Percentiles rank a stretch among this genome's conserved stretches.
These are phyloP conservation scores for Phytoseiulus persimilis DNA, from an alignment of 2,888 invertebrate genomes.

Conservation along the genomic window DNA sequence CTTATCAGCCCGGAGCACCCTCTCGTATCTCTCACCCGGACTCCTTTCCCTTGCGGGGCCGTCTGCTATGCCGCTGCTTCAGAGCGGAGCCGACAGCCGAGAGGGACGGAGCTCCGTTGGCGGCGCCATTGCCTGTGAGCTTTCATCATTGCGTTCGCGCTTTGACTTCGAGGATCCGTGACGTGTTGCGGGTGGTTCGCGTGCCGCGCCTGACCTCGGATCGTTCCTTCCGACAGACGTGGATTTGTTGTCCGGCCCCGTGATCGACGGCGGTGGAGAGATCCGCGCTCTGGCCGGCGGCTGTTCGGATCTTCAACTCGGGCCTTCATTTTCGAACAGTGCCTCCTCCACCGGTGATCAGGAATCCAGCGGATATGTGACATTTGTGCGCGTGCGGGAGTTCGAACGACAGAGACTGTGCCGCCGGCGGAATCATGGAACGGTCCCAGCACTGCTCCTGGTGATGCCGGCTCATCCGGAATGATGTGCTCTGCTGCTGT, in stretches of 20 bases:
- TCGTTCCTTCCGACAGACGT: no score
- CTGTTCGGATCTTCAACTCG: no score
- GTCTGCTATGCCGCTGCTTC: not conserved
- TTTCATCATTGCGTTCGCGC: not conserved
- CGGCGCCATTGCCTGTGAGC: not conserved
- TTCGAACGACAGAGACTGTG: no score
- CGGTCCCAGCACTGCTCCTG: not conserved
- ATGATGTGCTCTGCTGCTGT: constrained; percentile 16
- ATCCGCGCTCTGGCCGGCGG: no score
- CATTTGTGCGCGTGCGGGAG: no score
- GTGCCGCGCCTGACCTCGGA: no score
- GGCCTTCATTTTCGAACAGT: no score
- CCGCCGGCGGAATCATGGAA: not conserved
- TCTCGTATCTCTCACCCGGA: not conserved
- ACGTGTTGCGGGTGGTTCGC: not conserved
- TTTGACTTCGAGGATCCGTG: not conserved
- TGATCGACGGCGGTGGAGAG: no score
- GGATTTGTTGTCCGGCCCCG: no score
- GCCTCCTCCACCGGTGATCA: no score
- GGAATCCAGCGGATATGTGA: no score
- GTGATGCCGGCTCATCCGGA: not conserved
- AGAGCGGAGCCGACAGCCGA: constrained; percentile 5
- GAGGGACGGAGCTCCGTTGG: not conserved
- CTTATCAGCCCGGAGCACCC: constrained; percentile 29
- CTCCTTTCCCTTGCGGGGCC: not conserved